phyloP scores from a whole-genome alignment of 1,140 invertebrate genomes.

The Drosophila ficusphila region DNA sequence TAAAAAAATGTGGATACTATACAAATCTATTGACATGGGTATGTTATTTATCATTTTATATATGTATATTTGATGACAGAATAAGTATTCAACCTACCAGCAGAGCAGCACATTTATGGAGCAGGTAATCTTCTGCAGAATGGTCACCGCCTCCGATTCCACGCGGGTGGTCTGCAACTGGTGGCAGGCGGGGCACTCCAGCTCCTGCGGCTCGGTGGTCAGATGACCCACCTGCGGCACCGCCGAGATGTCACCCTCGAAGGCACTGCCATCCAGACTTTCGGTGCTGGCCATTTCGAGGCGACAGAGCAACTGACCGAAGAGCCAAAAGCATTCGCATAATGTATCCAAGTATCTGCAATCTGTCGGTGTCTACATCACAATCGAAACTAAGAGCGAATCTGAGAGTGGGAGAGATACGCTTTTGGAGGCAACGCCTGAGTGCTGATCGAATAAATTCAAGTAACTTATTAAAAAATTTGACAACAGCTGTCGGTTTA shows the following conservation, averaged over 20 bases:
- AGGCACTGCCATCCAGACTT: conserved; percentile 63
- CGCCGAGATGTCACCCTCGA: conserved; percentile 51
- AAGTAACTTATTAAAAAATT: conserved; percentile 47
- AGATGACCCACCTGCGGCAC: conserved; percentile 75
- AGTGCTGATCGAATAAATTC: conserved; percentile 40
- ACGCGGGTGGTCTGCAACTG: conserved; percentile 50
- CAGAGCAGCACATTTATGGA: conserved; percentile 64
- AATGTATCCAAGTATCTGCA: conserved; percentile 29
- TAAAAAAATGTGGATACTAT: background rate
- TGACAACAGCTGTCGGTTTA: conserved; percentile 50
- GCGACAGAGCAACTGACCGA: conserved; percentile 47
- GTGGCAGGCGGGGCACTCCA: conserved; percentile 75
- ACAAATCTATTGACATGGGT: too few relatives aligned
- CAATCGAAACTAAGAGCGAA: conserved; percentile 13
- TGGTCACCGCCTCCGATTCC: conserved; percentile 65
- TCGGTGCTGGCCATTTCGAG: conserved; percentile 70
- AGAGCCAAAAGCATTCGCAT: conserved; percentile 11
- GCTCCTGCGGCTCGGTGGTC: conserved; percentile 53
- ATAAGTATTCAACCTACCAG: conserved; percentile 47
- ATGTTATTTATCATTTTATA: background rate
- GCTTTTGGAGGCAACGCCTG: conserved; percentile 40
- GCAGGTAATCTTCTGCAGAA: conserved; percentile 56
- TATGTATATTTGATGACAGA: background rate
- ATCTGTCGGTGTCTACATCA: conserved; percentile 14
- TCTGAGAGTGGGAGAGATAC: conserved; percentile 2